phyloP scores from a whole-genome alignment of 2,888 invertebrate genomes.

The Meiosimyza decipiens region DNA sequence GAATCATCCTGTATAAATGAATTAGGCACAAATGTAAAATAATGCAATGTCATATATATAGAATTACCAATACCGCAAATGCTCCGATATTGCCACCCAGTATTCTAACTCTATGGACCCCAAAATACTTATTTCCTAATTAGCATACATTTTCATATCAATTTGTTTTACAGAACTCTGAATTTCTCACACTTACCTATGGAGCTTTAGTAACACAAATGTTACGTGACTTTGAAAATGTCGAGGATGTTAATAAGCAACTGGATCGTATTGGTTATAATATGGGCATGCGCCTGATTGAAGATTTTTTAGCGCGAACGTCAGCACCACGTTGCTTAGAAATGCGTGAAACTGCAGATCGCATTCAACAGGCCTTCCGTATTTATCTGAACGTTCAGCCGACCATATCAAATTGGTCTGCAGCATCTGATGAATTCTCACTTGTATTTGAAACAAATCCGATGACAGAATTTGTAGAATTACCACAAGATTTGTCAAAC shows the following conservation, averaged over 20 bases:
- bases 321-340: constrained; percentile 91
- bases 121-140: too few species aligned
- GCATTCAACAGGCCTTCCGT: constrained; percentile 82
- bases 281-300: constrained; percentile 96
- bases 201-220: constrained; percentile 97
- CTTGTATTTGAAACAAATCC: constrained; percentile 95
- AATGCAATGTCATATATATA: too few species aligned
- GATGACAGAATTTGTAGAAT: constrained; percentile 95
- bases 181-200: constrained; percentile 96
- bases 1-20: too few species aligned
- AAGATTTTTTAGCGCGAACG: constrained; percentile 95
- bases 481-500: constrained; percentile 84
- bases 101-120: background rate
- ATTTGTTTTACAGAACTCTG: constrained; percentile 80
- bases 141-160: background rate
- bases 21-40: too few species aligned
- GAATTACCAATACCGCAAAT: too few species aligned
- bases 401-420: constrained; percentile 93
- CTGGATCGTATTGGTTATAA: constrained; percentile 96
- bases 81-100: background rate
- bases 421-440: constrained; percentile 96
- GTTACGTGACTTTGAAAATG: constrained; percentile 94
- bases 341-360: constrained; percentile 96
- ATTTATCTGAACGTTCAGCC: constrained; percentile 93
- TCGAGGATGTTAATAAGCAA: constrained; percentile 98